phyloP scores from a whole-genome alignment of 2,888 invertebrate species.

The Xylota sylvarum region DNA sequence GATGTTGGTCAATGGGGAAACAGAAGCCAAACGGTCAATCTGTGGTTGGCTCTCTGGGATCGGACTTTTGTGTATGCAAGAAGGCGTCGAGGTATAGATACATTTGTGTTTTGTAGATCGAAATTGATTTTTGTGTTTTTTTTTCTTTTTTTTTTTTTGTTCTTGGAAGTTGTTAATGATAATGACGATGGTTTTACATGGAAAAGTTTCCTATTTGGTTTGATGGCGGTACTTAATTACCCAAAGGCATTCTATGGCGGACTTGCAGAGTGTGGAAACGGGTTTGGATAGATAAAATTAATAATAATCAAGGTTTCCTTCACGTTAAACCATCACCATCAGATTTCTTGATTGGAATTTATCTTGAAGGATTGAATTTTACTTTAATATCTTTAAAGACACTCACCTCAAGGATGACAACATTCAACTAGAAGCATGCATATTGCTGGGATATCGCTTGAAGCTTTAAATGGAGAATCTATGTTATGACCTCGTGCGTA shows the following conservation, averaged over 20 bases:
- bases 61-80: constrained; percentile 1
- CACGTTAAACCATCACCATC: background rate
- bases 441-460: too few species aligned
- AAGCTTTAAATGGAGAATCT: too few species aligned
- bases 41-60: constrained; percentile 46
- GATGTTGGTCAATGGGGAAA: constrained; percentile 58
- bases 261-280: background rate
- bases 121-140: constrained; percentile 49
- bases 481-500: too few species aligned
- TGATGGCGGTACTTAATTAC: constrained; percentile 28
- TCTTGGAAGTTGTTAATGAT: constrained; percentile 56
- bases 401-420: too few species aligned
- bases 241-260: constrained; percentile 6
- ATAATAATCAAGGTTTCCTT: background rate
- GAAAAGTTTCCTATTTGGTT: constrained; percentile 16
- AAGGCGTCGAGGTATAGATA: background rate
- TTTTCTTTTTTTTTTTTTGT: constrained; percentile 18
- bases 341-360: too few species aligned
- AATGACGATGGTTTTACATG: constrained; percentile 42
- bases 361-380: too few species aligned
- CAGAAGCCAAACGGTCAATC: constrained; percentile 58
- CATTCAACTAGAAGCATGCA: too few species aligned
- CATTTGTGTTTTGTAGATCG: constrained; percentile 26
- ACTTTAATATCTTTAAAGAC: too few species aligned
- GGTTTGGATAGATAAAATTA: constrained; percentile 15